A percentile compares a stretch with the other conserved stretches of the same genome.
Conservation (phyloP, 2,113 vertebrate species). For the Urocitellus parryii region DNA sequence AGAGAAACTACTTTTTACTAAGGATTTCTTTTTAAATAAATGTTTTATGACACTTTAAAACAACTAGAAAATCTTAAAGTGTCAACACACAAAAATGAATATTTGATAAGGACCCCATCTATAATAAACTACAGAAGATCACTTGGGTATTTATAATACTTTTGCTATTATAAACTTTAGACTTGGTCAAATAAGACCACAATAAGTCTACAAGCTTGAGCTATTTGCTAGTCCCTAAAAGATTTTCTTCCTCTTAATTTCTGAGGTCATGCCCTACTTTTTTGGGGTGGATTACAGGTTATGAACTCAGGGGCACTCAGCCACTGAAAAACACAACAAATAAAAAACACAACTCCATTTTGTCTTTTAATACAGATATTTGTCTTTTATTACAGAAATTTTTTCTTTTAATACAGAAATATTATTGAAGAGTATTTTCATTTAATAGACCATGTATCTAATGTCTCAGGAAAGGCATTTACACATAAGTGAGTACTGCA, state of each 20-base stretch:
- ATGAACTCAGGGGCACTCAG: too few species aligned
- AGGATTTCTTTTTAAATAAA: background rate
- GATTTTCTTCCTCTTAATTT: background rate
- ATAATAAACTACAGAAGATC: background rate
- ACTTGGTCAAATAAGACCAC: background rate
- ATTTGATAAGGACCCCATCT: background rate
- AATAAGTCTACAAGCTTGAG: background rate
- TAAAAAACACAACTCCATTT: slow-evolving; percentile 40
- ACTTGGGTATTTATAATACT: background rate
- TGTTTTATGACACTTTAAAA: background rate
- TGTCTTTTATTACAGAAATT: too few species aligned
- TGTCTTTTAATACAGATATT: background rate
- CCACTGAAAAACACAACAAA: background rate
- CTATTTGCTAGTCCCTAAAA: background rate
- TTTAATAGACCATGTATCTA: background rate
- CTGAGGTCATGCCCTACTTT: too few species aligned
- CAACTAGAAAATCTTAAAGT: background rate
- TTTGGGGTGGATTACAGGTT: background rate
- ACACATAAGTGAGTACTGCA: background rate
- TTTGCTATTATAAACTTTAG: background rate
- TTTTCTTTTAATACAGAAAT: slow-evolving; percentile 14
- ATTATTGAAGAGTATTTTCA: background rate
- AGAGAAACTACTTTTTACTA: background rate
- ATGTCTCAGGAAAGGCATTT: background rate
- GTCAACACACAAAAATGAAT: background rate